Evolutionary conservation across 1,140 invertebrate species (phyloP).

Genomic region (Papilio polyxenes): DNA sequence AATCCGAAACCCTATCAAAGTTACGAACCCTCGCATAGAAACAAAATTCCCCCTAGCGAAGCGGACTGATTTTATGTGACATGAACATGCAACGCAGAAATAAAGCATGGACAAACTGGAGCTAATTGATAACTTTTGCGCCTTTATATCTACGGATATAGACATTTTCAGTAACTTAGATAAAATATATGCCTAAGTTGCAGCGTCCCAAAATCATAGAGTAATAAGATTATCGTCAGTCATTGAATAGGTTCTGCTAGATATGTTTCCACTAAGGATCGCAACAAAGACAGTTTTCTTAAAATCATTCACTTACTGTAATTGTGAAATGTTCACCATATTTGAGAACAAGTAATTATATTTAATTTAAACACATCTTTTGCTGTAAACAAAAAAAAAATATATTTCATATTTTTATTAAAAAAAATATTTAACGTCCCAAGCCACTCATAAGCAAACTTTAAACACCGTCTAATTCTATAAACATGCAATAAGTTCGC

Average conservation of each 20-base stretch:
- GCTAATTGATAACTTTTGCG: background rate
- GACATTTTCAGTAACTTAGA: background rate
- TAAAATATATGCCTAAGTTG: background rate
- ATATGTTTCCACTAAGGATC: no score
- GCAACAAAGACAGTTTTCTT: no score
- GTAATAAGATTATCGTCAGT: background rate
- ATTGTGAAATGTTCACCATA: no score
- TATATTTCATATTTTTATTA: no score
- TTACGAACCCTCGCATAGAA: slow-evolving; percentile 1
- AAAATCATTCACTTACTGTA: no score
- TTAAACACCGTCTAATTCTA: background rate
- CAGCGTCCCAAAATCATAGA: background rate
- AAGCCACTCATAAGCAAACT: no score
- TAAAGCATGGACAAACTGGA: background rate
- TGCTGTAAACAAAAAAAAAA: no score
- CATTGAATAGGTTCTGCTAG: no score
- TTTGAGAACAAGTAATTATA: no score
- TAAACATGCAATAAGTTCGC: background rate
- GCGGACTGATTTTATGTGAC: background rate
- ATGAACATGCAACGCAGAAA: slow-evolving; percentile 1
- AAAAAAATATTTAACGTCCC: no score
- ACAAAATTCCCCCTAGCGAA: slow-evolving; percentile 5
- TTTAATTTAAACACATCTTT: no score
- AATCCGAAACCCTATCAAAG: slow-evolving; percentile 11
- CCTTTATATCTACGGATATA: background rate